Evolutionary conservation across 2,888 invertebrate genomes (phyloP).

Genomic region (Zhengitettix transpicula): DNA sequence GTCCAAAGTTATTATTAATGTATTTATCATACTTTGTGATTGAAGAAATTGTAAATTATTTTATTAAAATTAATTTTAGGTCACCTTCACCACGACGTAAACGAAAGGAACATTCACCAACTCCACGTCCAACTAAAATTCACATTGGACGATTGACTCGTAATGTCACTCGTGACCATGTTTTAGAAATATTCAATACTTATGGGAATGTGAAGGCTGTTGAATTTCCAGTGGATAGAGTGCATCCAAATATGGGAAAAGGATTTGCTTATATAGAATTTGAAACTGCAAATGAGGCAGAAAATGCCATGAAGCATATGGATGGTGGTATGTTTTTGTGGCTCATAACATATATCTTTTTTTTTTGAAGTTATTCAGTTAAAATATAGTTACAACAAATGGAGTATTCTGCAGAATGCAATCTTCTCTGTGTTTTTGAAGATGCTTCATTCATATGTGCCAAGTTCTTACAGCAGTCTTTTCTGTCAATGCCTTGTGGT

Average conservation of each 20-base stretch:
- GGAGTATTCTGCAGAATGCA: not conserved
- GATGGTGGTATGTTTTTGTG: constrained; percentile 58
- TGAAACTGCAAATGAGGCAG: constrained; percentile 84
- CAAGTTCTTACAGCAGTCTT: too few relatives aligned
- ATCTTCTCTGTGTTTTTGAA: not conserved
- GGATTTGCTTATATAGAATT: constrained; percentile 95
- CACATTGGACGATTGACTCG: constrained; percentile 85
- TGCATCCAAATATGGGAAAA: constrained; percentile 74
- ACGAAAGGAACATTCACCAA: constrained; percentile 69
- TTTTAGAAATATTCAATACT: constrained; percentile 79
- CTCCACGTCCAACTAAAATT: constrained; percentile 81
- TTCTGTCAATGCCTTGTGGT: too few relatives aligned
- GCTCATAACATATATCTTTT: not conserved
- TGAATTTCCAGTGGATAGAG: constrained; percentile 77
- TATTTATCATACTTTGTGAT: not conserved
- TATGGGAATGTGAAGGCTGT: constrained; percentile 75
- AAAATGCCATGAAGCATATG: constrained; percentile 98
- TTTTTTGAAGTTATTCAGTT: too few relatives aligned
- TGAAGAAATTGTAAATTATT: not conserved
- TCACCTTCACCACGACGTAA: constrained; percentile 46
- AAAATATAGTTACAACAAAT: too few relatives aligned
- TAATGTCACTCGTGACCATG: constrained; percentile 82
- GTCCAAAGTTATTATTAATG: constrained; percentile 19
- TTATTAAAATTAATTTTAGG: constrained; percentile 1
- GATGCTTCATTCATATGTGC: too few relatives aligned